Percentiles rank a stretch among this genome's conserved stretches.
Conservation (phyloP, 2,113 vertebrate species). For the Pygoscelis antarcticus region DNA sequence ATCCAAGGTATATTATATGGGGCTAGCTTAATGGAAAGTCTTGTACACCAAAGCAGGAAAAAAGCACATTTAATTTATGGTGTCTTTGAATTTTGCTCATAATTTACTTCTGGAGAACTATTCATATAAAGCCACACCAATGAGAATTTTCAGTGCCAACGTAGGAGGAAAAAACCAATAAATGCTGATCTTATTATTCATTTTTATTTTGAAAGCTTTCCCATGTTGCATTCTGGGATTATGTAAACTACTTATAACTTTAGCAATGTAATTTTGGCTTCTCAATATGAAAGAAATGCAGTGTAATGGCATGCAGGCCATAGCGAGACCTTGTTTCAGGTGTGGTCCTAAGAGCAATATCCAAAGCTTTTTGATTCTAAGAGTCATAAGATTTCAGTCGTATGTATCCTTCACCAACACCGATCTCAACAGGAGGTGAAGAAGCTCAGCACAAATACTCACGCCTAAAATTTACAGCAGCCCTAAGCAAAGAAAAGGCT, state of each 20-base stretch:
- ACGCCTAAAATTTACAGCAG: neutral
- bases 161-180: constrained; percentile 61
- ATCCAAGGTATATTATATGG: constrained; percentile 84
- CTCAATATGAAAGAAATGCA: constrained; percentile 15
- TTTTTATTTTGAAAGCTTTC: constrained; percentile 65
- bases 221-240: constrained; percentile 54
- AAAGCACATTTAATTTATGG: constrained; percentile 79
- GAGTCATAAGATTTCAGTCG: neutral
- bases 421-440: neutral
- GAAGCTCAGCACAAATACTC: neutral
- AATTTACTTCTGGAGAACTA: constrained; percentile 78
- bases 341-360: neutral
- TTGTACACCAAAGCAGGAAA: constrained; percentile 76
- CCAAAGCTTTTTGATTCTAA: neutral
- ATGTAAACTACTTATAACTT: constrained; percentile 63
- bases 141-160: constrained; percentile 69
- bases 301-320: neutral
- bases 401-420: neutral
- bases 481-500: neutral
- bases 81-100: constrained; percentile 80
- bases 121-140: constrained; percentile 71
- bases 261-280: constrained; percentile 2
- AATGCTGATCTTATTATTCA: constrained; percentile 67
- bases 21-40: constrained; percentile 84
- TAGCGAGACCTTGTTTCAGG: neutral